These are phyloP conservation scores for Cryptotermes secundus DNA, from an alignment of 1,140 invertebrate species.

Conservation along the genomic window DNA sequence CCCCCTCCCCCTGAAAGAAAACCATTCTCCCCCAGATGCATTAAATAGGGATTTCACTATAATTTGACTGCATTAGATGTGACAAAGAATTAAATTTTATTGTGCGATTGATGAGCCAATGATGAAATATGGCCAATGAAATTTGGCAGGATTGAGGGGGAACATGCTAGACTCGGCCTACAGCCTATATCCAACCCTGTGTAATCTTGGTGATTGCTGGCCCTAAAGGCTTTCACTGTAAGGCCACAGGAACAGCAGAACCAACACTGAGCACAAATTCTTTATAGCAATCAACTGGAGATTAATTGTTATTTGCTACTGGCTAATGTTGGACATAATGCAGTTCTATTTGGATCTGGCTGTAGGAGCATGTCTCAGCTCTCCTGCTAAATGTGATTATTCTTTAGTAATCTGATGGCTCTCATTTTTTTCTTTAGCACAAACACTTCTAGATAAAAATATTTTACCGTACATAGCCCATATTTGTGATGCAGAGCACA, in stretches of 20 bases:
- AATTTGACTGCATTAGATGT: not conserved
- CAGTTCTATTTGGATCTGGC: slow-evolving; percentile 17
- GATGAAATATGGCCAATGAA: not conserved
- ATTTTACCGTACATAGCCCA: no score
- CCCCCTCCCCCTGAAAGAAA: no score
- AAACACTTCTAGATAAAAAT: no score
- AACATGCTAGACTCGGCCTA: not conserved
- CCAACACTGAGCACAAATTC: not conserved
- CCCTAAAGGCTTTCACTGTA: not conserved
- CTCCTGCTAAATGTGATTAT: slow-evolving; percentile 23
- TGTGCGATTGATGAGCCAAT: slow-evolving; percentile 18
- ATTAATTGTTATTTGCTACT: not conserved
- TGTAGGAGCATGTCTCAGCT: slow-evolving; percentile 10
- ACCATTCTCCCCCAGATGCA: no score
- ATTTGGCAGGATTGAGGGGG: not conserved
- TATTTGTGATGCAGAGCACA: no score
- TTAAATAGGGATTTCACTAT: no score
- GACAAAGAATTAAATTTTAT: slow-evolving; percentile 28
- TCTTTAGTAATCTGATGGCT: slow-evolving; percentile 7
- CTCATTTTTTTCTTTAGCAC: no score
- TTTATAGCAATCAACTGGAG: not conserved
- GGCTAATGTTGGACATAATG: slow-evolving; percentile 13
- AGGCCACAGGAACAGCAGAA: not conserved
- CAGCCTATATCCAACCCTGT: not conserved
- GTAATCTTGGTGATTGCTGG: slow-evolving; percentile 1